phyloP scores from a whole-genome alignment of 1,140 invertebrate genomes.

The Neodiprion pinetum region DNA sequence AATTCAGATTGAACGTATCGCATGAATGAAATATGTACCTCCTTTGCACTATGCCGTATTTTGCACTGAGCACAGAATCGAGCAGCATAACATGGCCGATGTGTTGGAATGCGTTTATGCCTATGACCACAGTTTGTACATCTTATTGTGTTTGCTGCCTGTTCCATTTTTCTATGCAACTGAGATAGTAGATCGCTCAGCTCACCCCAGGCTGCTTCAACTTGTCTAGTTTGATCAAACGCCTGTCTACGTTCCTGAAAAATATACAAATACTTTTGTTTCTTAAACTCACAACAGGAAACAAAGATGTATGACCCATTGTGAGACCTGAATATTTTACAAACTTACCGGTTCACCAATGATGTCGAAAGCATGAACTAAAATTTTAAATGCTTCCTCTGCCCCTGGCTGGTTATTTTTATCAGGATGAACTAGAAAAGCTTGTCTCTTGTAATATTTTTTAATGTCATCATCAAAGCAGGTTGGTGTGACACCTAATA shows the following conservation, averaged over 20 bases:
- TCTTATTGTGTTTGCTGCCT: conserved; percentile 87
- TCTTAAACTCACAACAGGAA: conserved; percentile 5
- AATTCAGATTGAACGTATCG: conserved; percentile 9
- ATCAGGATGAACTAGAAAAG: conserved; percentile 93
- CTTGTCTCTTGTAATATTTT: conserved; percentile 91
- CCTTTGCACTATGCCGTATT: conserved; percentile 89
- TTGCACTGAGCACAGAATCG: conserved; percentile 89
- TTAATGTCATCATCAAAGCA: conserved; percentile 94
- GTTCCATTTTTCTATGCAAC: conserved; percentile 92
- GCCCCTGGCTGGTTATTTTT: conserved; percentile 94
- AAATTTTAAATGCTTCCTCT: conserved; percentile 95
- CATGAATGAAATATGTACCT: conserved; percentile 64
- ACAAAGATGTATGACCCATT: background rate
- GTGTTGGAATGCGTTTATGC: conserved; percentile 84
- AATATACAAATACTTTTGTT: conserved; percentile 21
- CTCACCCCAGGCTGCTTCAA: conserved; percentile 85
- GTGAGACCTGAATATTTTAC: background rate
- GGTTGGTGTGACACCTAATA: conserved; percentile 83
- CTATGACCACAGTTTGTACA: conserved; percentile 91
- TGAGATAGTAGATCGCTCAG: conserved; percentile 82
- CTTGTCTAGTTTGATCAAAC: conserved; percentile 82
- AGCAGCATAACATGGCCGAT: conserved; percentile 87
- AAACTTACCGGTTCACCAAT: conserved; percentile 86
- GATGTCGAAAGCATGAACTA: conserved; percentile 92
- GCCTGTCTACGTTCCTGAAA: conserved; percentile 78